Base-by-base conservation (phyloP, 2,797 vertebrate genomes). In the Dipus sagitta region DNA sequence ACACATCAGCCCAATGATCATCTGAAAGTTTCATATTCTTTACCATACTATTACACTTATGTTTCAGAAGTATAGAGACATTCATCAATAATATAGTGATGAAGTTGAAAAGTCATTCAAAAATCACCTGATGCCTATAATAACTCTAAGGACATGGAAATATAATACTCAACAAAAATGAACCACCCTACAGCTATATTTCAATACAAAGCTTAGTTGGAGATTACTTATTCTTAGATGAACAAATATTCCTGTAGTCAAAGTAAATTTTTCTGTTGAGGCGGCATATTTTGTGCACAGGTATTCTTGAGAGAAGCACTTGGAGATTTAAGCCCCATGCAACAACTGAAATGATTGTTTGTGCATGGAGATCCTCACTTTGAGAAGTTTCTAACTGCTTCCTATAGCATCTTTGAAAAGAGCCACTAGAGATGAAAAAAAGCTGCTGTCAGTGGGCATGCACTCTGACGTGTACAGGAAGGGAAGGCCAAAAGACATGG, bases 131-230 rank as follows among this genome's bases (percentile, higher is more conserved):
- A 38, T 92, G 84, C 54, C 38, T 93, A 86, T 32, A 80, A 76
- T 74, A 80, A 85, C 60, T 62, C 20, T 34, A 84, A 94, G 47
- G 28, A 67, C 21, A 91, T 67, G 28, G 74, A 80, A 88, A 80
- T 85, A 93, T 23, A 91, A 86, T 94, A 72, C n/a, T 91, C 67
- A 90, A 32, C 26, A 42, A 6, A 84, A 62, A 87, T 81, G 95
- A 90, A 72, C 11, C 28, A 38, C 15, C 24, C 7, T 88, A 38
- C 54, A 52, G 26, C 75, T 88, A 62, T 38, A 91, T 65, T 87
- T 93, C 30, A 38, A 80, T 85, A 68, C 74, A 85, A 71, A 80
- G 42, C 58, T 94, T 92, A 90, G 54, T 86, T 93, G 79, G 92
- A 92, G 6, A 90, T 92, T 18, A 80, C 83, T 93, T 94, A 86